phyloP scores from a whole-genome alignment of 2,113 vertebrate species.

The Parus major region DNA sequence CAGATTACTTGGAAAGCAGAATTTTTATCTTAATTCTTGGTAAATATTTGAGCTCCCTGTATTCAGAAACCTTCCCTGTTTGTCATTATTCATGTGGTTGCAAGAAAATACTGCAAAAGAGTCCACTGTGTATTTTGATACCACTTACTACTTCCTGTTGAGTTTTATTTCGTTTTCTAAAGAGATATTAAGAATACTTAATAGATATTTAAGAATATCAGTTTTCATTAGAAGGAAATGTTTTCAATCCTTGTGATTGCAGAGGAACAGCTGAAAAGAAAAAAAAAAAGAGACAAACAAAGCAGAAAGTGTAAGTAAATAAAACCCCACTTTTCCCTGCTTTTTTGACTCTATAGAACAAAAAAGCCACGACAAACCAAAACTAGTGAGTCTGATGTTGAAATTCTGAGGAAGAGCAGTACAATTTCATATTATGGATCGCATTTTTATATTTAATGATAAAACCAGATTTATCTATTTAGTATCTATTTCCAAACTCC shows the following conservation, averaged over 20 bases:
- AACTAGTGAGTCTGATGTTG: neutral
- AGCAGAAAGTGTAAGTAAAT: neutral
- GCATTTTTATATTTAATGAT: neutral
- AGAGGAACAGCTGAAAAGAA: neutral
- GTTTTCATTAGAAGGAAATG: neutral
- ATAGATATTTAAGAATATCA: neutral
- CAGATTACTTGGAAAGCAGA: neutral
- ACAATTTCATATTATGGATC: neutral
- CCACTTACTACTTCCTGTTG: neutral
- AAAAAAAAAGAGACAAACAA: neutral
- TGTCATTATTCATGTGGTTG: neutral
- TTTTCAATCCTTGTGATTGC: neutral
- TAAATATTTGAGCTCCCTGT: neutral
- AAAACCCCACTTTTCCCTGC: neutral
- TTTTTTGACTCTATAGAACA: neutral
- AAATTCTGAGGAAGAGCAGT: neutral
- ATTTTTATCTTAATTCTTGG: neutral
- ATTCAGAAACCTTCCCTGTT: neutral
- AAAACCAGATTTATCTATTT: neutral
- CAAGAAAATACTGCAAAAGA: neutral
- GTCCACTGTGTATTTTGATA: neutral
- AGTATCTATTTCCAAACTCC: neutral
- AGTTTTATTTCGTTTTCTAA: neutral
- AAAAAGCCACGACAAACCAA: neutral
- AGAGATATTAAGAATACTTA: neutral